These are phyloP conservation scores for Leucoraja ocellata DNA, from an alignment of 2,797 vertebrate genomes.

Conservation along the genomic window DNA sequence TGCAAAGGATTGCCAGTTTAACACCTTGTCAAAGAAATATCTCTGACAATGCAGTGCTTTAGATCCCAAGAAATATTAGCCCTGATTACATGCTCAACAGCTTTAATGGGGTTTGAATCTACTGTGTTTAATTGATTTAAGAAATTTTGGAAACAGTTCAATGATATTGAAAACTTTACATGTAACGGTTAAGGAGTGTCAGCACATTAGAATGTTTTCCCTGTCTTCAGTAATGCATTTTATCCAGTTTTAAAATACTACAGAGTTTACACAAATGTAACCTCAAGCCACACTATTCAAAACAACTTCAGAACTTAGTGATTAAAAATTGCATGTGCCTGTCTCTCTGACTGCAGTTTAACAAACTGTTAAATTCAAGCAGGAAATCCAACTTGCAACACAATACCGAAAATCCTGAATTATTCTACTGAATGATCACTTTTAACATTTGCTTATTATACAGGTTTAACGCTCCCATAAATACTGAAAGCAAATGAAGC, in stretches of 20 bases:
- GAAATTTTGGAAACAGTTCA: background rate
- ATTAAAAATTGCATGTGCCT: background rate
- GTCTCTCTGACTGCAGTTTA: background rate
- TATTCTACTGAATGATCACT: background rate
- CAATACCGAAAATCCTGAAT: background rate
- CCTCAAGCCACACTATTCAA: background rate
- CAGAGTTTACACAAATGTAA: background rate
- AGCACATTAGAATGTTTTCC: background rate
- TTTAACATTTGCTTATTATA: background rate
- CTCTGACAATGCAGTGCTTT: background rate
- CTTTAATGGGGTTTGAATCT: background rate
- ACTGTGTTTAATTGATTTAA: background rate
- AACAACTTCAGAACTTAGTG: background rate
- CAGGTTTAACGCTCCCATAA: background rate
- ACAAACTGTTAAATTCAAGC: constrained; percentile 11
- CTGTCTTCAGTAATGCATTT: background rate
- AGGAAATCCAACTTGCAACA: background rate
- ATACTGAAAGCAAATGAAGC: background rate
- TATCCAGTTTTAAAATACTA: background rate
- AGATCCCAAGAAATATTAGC: background rate
- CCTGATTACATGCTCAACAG: background rate
- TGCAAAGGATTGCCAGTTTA: background rate
- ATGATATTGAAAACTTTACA: background rate
- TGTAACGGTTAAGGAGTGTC: background rate
- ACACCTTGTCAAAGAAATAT: background rate